A percentile compares a stretch with the other conserved stretches of the same genome.
Conservation (phyloP, 2,888 invertebrate species). For the Tipula unca region DNA sequence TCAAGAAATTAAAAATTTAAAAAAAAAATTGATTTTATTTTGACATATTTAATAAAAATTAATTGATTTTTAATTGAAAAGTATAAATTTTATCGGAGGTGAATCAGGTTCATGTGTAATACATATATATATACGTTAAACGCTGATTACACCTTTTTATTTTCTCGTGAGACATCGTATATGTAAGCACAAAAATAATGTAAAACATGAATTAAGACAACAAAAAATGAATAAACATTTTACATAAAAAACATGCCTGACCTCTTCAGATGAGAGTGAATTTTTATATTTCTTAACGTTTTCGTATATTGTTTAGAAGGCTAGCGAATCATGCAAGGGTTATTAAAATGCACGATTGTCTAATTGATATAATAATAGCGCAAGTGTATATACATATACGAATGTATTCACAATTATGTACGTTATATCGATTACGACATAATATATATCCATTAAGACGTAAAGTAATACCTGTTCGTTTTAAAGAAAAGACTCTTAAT, state of each 20-base stretch:
- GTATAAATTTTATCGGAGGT: neutral
- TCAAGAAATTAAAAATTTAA: neutral
- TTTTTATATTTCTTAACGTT: neutral
- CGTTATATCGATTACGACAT: neutral
- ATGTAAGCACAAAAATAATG: neutral
- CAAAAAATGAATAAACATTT: neutral
- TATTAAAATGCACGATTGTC: neutral
- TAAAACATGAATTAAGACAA: neutral
- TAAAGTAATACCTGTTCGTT: neutral
- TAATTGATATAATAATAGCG: neutral
- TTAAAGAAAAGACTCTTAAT: neutral
- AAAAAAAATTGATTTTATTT: neutral
- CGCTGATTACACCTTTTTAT: neutral
- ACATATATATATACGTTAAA: neutral
- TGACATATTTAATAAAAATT: neutral
- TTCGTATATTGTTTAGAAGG: neutral
- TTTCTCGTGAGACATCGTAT: neutral
- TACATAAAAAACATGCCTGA: neutral
- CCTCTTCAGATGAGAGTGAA: neutral
- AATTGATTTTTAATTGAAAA: neutral
- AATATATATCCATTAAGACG: neutral
- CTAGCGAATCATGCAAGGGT: neutral
- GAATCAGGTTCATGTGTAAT: neutral
- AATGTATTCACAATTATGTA: neutral
- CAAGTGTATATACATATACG: neutral